phyloP scores from a whole-genome alignment of 2,113 vertebrate genomes.

The Oriolus oriolus region DNA sequence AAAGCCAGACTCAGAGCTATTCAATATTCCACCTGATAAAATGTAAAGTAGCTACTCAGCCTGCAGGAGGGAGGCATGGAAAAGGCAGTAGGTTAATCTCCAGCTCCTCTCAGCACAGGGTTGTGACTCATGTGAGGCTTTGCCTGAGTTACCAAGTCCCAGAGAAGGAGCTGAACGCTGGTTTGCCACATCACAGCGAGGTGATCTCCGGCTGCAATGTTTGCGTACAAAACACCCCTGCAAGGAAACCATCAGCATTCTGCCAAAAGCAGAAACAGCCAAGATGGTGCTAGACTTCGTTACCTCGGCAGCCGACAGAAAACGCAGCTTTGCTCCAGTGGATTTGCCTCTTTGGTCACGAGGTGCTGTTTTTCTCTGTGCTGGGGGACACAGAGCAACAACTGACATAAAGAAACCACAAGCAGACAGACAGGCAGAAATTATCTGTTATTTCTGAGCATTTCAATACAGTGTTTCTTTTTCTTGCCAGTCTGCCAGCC shows the following conservation, averaged over 20 bases:
- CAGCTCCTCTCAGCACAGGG: background rate
- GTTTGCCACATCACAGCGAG: background rate
- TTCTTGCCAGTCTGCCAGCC: background rate
- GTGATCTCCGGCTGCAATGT: background rate
- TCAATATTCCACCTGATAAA: background rate
- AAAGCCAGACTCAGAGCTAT: background rate
- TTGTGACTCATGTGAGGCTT: background rate
- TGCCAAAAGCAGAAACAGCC: background rate
- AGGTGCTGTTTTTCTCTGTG: background rate
- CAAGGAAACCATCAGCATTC: background rate
- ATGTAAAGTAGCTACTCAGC: background rate
- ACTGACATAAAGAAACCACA: background rate
- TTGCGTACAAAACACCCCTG: background rate
- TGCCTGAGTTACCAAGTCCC: background rate
- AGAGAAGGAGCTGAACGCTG: background rate
- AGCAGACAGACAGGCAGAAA: background rate
- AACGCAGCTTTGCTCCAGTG: background rate
- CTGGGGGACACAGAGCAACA: background rate
- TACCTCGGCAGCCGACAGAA: background rate
- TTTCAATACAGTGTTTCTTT: background rate
- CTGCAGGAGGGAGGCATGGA: background rate
- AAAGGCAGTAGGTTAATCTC: background rate
- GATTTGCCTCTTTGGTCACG: background rate
- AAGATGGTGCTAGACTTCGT: background rate
- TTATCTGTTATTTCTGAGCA: conserved; percentile 13